A percentile compares a stretch with the other conserved stretches of the same genome.
phyloP scores from a whole-genome alignment of 1,140 invertebrate genomes.

The Rhagoletis zephyria region DNA sequence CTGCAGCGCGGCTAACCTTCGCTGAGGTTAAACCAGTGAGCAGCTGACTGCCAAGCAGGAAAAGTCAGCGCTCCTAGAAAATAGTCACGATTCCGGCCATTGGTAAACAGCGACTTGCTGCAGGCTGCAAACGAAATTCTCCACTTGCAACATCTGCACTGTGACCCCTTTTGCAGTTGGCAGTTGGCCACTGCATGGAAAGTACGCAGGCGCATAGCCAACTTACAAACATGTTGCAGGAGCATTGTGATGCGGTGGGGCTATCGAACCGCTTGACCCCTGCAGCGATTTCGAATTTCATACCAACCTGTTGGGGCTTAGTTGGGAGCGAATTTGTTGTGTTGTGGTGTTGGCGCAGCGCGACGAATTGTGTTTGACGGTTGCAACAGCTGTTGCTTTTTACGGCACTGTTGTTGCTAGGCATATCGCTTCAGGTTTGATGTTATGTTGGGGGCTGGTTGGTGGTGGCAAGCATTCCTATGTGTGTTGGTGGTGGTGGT shows the following conservation, averaged over 20 bases:
- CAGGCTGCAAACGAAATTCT: background rate
- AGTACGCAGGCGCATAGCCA: constrained; percentile 29
- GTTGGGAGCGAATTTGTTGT: background rate
- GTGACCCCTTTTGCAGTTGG: constrained; percentile 26
- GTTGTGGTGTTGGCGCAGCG: background rate
- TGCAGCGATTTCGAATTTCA: constrained; percentile 26
- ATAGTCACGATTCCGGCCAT: constrained; percentile 28
- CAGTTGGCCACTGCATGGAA: background rate
- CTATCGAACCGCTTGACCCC: background rate
- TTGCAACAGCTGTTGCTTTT: background rate
- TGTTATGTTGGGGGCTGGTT: background rate
- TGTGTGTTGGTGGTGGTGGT: background rate
- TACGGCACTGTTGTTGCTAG: background rate
- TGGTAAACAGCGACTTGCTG: background rate
- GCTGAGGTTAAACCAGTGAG: constrained; percentile 54
- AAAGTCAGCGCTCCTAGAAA: constrained; percentile 40
- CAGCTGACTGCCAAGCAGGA: background rate
- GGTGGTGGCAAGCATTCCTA: background rate
- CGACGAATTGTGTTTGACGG: background rate
- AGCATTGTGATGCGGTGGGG: background rate
- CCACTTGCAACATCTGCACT: constrained; percentile 22
- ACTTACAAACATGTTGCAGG: constrained; percentile 54
- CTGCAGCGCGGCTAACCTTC: constrained; percentile 56
- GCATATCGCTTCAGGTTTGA: background rate
- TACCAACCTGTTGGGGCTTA: background rate